A percentile compares a stretch with the other conserved stretches of the same genome.
Evolutionary conservation across 1,140 invertebrate genomes (phyloP).

Genomic region (Druon quercuslanigerum): DNA sequence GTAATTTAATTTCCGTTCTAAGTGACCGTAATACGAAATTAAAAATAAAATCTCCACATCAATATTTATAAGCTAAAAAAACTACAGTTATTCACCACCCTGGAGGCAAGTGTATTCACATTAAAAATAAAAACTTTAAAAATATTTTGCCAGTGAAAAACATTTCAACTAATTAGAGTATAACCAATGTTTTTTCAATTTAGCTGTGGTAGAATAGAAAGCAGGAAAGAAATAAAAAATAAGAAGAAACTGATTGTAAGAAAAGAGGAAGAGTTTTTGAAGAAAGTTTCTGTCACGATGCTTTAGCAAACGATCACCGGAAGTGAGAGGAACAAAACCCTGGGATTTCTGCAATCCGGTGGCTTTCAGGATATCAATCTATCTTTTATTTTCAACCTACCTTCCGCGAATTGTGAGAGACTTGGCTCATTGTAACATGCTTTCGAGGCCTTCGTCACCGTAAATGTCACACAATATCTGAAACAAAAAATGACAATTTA

Average conservation of each 20-base stretch:
- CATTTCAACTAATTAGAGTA: no score
- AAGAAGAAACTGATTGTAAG: neutral
- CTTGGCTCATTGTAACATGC: slow-evolving; percentile 84
- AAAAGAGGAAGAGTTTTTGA: neutral
- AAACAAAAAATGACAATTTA: slow-evolving; percentile 65
- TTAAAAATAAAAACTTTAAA: no score
- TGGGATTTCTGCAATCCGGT: slow-evolving; percentile 9
- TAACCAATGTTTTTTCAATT: no score
- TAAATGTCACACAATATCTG: slow-evolving; percentile 90
- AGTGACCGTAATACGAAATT: no score
- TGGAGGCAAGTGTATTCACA: no score
- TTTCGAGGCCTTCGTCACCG: slow-evolving; percentile 87
- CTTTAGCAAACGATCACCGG: slow-evolving; percentile 22
- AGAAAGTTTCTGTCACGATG: slow-evolving; percentile 23
- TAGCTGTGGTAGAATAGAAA: neutral
- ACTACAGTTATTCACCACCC: no score
- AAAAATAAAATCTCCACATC: no score
- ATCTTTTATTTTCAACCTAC: slow-evolving; percentile 71
- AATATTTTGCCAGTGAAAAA: no score
- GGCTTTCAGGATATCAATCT: slow-evolving; percentile 17
- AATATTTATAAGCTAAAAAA: no score
- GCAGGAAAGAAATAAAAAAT: neutral
- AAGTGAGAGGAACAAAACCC: slow-evolving; percentile 13
- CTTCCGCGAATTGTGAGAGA: slow-evolving; percentile 83
- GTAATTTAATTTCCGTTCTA: no score